Percentiles rank a stretch among this genome's conserved stretches.
phyloP scores from a whole-genome alignment of 2,888 invertebrate genomes.

The Lasioglossum zephyrum region DNA sequence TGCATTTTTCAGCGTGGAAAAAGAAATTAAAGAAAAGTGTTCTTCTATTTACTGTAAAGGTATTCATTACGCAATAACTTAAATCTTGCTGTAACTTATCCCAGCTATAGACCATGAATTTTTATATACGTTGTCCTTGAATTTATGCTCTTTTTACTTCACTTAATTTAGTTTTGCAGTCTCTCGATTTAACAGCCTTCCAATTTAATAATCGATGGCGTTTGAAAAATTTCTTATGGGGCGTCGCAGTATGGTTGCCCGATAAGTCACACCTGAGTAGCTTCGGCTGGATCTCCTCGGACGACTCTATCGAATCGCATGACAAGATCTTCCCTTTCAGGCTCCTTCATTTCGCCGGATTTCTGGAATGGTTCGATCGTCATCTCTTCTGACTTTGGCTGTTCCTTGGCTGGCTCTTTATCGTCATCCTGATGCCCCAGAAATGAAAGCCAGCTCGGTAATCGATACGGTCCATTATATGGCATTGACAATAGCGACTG shows the following conservation, averaged over 20 bases:
- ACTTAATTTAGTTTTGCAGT: background rate
- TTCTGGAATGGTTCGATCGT: constrained; percentile 45
- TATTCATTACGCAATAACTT: background rate
- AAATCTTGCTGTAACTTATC: background rate
- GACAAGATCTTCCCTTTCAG: constrained; percentile 79
- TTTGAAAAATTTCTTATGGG: background rate
- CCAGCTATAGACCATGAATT: background rate
- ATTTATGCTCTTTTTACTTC: background rate
- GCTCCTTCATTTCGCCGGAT: constrained; percentile 71
- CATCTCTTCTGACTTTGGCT: constrained; percentile 32
- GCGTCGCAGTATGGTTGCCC: background rate
- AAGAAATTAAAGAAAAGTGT: no score
- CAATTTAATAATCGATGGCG: no score
- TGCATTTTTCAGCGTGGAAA: no score
- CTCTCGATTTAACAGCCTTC: no score
- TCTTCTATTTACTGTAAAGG: background rate
- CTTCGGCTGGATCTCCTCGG: constrained; percentile 72
- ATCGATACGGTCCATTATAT: constrained; percentile 40
- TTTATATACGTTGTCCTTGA: background rate
- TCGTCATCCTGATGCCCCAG: constrained; percentile 65
- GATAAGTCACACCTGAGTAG: constrained; percentile 71
- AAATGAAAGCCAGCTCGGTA: constrained; percentile 56
- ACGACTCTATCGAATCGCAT: constrained; percentile 78
- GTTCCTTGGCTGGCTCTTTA: constrained; percentile 50
- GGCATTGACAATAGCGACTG: constrained; percentile 25